Evolutionary conservation across 2,113 vertebrate species (phyloP).

Genomic region (Alosa alosa): DNA sequence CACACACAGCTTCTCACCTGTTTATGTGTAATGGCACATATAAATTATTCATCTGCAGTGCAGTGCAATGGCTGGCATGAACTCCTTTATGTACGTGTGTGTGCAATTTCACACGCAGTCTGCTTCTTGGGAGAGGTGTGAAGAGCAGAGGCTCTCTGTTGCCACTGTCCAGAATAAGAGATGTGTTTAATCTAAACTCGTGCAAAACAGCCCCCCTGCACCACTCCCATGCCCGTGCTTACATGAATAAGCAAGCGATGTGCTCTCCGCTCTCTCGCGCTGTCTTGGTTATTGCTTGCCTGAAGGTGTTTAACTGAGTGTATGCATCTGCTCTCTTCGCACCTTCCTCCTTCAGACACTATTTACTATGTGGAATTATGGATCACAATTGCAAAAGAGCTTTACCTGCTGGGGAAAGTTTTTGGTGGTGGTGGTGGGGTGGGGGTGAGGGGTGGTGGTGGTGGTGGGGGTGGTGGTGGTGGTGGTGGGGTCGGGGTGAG

Average conservation of each 20-base stretch:
- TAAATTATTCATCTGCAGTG: not conserved
- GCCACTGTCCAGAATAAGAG: not conserved
- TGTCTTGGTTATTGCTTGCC: not conserved
- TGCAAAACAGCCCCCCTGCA: not conserved
- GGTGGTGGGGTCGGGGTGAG: not conserved
- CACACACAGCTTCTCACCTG: not conserved
- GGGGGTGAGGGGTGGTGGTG: too few relatives aligned
- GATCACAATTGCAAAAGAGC: conserved; percentile 37
- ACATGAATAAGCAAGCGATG: not conserved
- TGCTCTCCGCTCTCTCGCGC: not conserved
- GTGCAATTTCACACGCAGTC: not conserved
- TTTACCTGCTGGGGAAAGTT: conserved; percentile 22
- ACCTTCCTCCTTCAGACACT: conserved; percentile 18
- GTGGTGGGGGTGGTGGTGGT: not conserved
- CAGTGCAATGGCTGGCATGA: not conserved
- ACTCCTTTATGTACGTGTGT: not conserved
- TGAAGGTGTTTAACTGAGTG: not conserved
- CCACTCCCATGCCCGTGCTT: not conserved
- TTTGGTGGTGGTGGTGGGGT: not conserved
- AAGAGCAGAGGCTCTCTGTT: not conserved
- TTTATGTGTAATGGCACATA: not conserved
- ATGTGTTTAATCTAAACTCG: not conserved
- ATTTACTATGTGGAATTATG: conserved; percentile 27
- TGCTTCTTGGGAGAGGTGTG: not conserved
- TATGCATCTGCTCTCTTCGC: conserved; percentile 34